Conservation (phyloP, 2,113 vertebrate species). For the Epinephelus moara region DNA sequence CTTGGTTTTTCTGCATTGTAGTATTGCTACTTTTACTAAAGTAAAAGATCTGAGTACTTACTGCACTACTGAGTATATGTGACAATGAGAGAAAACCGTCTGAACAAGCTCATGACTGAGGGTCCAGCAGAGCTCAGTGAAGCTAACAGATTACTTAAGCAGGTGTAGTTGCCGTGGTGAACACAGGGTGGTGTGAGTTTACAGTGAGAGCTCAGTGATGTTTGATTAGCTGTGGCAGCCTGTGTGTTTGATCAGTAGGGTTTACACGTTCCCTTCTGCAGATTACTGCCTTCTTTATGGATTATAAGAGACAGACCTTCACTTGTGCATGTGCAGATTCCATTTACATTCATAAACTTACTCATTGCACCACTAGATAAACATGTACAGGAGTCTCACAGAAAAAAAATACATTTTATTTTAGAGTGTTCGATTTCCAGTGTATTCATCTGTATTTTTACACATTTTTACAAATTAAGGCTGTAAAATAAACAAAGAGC, state of each 20-base stretch:
- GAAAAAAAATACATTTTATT: not conserved
- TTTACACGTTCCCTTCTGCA: not conserved
- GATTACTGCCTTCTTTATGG: conserved; percentile 7
- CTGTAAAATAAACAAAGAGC: not conserved
- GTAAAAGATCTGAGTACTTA: no score
- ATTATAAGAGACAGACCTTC: conserved; percentile 12
- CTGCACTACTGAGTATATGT: no score
- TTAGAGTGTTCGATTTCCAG: not conserved
- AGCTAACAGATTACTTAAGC: not conserved
- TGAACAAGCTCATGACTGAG: no score
- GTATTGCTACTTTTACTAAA: no score
- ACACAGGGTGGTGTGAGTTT: conserved; percentile 26
- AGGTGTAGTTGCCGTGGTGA: not conserved
- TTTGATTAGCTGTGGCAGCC: conserved; percentile 8
- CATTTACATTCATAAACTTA: not conserved
- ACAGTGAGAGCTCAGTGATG: not conserved
- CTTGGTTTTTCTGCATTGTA: no score
- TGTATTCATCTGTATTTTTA: not conserved
- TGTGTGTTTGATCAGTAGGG: conserved; percentile 22
- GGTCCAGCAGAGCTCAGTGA: not conserved
- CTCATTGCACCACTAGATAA: not conserved
- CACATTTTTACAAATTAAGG: not conserved
- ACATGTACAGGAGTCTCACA: not conserved
- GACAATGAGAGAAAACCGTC: no score
- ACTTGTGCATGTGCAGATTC: not conserved